Conservation (phyloP, 37 sponge, comb jelly and placozoan species). For the Halisarca cf. caerulea region DNA sequence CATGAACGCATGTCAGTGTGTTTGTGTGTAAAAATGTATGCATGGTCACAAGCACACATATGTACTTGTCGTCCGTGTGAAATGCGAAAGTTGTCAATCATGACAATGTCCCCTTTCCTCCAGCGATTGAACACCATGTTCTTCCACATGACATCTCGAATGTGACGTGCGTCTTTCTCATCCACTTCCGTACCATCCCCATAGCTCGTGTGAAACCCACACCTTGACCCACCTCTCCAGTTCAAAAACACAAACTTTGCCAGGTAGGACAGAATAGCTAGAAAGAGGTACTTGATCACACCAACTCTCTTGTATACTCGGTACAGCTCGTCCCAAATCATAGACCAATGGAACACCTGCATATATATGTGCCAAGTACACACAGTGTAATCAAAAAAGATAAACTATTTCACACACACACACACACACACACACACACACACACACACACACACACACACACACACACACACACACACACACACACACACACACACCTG, state of each 20-base stretch:
- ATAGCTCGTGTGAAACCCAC: constrained; percentile 59
- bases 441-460: too few species aligned
- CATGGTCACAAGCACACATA: not conserved
- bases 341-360: constrained; percentile 61
- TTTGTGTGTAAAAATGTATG: not conserved
- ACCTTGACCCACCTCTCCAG: constrained; percentile 28
- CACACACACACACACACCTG: constrained; percentile 27
- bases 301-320: constrained; percentile 51
- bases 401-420: too few species aligned
- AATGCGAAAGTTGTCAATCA: constrained; percentile 72
- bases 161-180: constrained; percentile 31
- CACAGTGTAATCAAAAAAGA: too few species aligned
- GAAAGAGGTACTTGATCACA: constrained; percentile 38
- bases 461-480: not conserved
- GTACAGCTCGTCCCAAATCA: constrained; percentile 43
- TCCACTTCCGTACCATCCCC: constrained; percentile 71
- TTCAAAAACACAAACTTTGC: constrained; percentile 39
- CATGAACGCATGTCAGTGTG: not conserved
- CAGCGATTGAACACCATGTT: constrained; percentile 79
- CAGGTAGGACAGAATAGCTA: constrained; percentile 27
- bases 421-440: too few species aligned
- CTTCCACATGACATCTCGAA: constrained; percentile 55
- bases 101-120: constrained; percentile 67
- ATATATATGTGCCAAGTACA: too few species aligned
- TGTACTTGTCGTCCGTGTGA: constrained; percentile 79